Percentiles rank a stretch among this genome's conserved stretches.
These are phyloP conservation scores for Apodemus sylvaticus DNA, from an alignment of 2,113 vertebrate species.

Conservation along the genomic window DNA sequence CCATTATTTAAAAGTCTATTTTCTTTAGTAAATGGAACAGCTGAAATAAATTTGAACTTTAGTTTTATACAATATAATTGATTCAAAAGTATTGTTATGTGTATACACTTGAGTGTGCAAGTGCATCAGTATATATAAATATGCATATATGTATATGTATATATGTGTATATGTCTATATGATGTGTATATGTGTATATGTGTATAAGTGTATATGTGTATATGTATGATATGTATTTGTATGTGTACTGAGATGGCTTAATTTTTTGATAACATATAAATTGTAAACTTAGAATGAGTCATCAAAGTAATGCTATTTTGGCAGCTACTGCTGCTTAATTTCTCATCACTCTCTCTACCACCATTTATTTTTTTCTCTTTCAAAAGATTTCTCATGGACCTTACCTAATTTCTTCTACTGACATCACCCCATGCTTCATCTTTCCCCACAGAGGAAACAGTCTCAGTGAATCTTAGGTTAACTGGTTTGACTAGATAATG, in stretches of 20 bases:
- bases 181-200: neutral
- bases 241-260: neutral
- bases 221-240: neutral
- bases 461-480: neutral
- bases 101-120: neutral
- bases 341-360: neutral
- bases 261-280: neutral
- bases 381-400: neutral
- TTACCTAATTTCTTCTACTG: neutral
- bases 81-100: neutral
- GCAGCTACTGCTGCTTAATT: neutral
- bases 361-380: neutral
- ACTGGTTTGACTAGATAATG: neutral
- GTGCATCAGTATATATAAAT: neutral
- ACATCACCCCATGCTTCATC: neutral
- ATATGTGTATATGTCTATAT: too few relatives aligned
- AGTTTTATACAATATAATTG: constrained; percentile 25
- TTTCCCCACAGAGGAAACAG: neutral
- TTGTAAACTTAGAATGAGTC: neutral
- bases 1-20: constrained; percentile 61
- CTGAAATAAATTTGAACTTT: constrained; percentile 60
- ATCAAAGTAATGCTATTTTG: neutral
- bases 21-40: constrained; percentile 45
- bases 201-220: too few relatives aligned
- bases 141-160: too few relatives aligned